Evolutionary conservation across 2,113 vertebrate genomes (phyloP).

Genomic region (Beaufortia kweichowensis): DNA sequence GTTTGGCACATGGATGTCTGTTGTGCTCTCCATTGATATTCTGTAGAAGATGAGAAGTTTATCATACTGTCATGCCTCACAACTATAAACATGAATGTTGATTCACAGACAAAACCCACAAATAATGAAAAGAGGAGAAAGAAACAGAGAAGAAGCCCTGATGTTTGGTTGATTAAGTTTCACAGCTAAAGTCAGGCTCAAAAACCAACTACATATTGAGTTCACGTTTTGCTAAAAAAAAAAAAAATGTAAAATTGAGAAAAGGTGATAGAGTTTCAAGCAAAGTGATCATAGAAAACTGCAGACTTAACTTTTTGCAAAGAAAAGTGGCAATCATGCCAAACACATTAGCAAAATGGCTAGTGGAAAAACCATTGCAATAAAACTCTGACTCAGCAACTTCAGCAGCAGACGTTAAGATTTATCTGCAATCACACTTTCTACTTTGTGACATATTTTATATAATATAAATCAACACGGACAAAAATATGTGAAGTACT

Average conservation of each 20-base stretch:
- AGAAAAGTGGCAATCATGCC: not conserved
- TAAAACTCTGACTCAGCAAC: constrained; percentile 18
- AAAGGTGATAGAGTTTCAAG: not conserved
- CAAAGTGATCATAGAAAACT: not conserved
- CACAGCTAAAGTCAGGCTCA: constrained; percentile 19
- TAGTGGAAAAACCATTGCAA: not conserved
- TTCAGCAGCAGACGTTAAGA: not conserved
- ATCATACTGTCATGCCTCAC: not conserved
- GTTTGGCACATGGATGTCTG: constrained; percentile 85
- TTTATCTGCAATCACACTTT: constrained; percentile 6
- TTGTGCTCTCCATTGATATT: constrained; percentile 77
- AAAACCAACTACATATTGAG: not conserved
- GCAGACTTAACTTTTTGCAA: not conserved
- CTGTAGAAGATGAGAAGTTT: constrained; percentile 62
- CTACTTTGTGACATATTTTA: not conserved
- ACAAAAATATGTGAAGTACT: constrained; percentile 18
- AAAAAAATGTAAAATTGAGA: not conserved
- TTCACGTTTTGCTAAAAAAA: not conserved
- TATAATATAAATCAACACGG: no score
- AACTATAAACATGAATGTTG: not conserved
- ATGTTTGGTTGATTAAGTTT: constrained; percentile 67
- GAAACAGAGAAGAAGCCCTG: constrained; percentile 14
- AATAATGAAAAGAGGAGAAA: not conserved
- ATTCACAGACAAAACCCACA: not conserved
- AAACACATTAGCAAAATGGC: not conserved